These are phyloP conservation scores for Pimephales promelas DNA, from an alignment of 2,113 vertebrate species.

Conservation along the genomic window DNA sequence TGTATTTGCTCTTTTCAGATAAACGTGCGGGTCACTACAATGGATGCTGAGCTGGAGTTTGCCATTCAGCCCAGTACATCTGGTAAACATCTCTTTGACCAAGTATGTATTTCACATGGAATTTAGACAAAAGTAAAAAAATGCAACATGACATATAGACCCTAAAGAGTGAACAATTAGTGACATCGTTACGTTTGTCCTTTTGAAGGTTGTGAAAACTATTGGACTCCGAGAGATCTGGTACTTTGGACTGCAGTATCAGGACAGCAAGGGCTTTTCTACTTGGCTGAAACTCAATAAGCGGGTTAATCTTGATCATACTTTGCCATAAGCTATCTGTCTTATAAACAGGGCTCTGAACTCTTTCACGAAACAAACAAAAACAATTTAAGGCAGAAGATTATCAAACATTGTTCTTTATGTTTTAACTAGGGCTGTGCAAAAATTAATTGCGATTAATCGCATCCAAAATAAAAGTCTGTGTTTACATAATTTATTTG, in stretches of 20 bases:
- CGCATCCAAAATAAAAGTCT: too few relatives aligned
- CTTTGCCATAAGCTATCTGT: background rate
- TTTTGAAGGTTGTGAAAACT: conserved; percentile 90
- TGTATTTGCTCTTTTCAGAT: conserved; percentile 75
- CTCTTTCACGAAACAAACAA: background rate
- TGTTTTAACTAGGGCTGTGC: too few relatives aligned
- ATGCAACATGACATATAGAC: background rate
- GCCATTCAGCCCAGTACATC: conserved; percentile 97
- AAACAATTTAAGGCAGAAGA: background rate
- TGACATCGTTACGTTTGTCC: background rate
- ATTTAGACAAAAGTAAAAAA: background rate
- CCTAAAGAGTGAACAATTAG: background rate
- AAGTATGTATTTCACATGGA: conserved; percentile 74
- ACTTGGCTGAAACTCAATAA: conserved; percentile 98
- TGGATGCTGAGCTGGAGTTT: conserved; percentile 98
- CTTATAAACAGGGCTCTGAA: background rate
- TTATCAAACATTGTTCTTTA: background rate
- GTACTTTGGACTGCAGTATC: conserved; percentile 98
- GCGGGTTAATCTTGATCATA: conserved; percentile 76
- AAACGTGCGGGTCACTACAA: conserved; percentile 93
- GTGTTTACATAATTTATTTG: too few relatives aligned
- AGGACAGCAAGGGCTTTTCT: conserved; percentile 94
- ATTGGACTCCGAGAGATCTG: conserved; percentile 95
- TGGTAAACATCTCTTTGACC: conserved; percentile 96
- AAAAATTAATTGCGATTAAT: too few relatives aligned